Percentiles rank a stretch among this genome's conserved stretches.
These are phyloP conservation scores for Lacerta agilis DNA, from an alignment of 2,797 vertebrate genomes.

Conservation along the genomic window DNA sequence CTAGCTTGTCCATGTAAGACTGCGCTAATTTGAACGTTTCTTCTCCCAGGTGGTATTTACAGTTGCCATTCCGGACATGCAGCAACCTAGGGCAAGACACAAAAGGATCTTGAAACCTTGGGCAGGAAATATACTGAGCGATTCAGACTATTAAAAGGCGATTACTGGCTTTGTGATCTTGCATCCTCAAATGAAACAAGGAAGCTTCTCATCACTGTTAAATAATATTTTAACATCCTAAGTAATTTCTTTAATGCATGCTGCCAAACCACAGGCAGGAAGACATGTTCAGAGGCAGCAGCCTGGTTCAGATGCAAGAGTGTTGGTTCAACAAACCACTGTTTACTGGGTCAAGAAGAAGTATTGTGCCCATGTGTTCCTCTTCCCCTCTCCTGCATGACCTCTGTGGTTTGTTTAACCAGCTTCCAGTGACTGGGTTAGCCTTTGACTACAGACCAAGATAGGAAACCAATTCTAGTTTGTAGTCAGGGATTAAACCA, in stretches of 20 bases:
- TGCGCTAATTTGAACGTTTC: constrained; percentile 98
- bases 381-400: background rate
- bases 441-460: background rate
- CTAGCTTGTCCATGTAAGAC: constrained; percentile 96
- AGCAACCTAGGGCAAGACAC: constrained; percentile 84
- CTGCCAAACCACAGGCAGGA: background rate
- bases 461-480: background rate
- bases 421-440: background rate
- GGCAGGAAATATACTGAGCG: background rate
- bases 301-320: background rate
- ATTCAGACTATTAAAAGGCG: accelerated
- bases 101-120: background rate
- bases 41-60: constrained; percentile 97
- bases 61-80: constrained; percentile 97
- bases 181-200: background rate
- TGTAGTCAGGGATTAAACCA: background rate
- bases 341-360: background rate
- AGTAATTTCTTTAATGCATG: background rate
- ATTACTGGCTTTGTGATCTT: accelerated
- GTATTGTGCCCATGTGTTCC: background rate
- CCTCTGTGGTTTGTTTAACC: background rate
- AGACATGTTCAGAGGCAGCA: background rate
- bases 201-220: background rate
- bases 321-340: background rate
- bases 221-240: background rate